Evolutionary conservation across 2,797 vertebrate genomes (phyloP), one percentile per base, ranked within the genome.

Genomic region (Poecilia picta): DNA sequence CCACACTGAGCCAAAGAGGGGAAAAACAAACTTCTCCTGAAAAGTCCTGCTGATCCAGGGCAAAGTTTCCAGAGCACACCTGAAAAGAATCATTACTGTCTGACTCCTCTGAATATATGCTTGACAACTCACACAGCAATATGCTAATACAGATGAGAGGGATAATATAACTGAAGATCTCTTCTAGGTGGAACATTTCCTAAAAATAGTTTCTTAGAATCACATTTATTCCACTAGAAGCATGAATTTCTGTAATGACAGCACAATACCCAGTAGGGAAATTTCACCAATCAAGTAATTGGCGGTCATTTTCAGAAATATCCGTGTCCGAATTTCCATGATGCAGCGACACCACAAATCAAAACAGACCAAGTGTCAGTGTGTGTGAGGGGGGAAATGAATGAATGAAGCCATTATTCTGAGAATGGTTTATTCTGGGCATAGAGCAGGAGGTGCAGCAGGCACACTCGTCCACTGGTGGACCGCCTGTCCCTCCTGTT

Each of bases 371-470:
- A n/a, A 74, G 76, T 66, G 77, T 68, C 64, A 55, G 82, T 33
- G 46, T 47, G 83, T 71, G 76, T 46, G 31, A 28, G 59, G 73
- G 72, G 66, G 45, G 51, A 71, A 76, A 83, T 84, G 80, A 80
- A 87, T 90, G 79, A 91, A 92, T 90, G 88, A 84, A 80, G 80
- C 80, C 82, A 85, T 91, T 92, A 85, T 93, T 46, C 71, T n/a
- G 77, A 41, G 57, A 51, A 86, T 68, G 79, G 72, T 87, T 83
- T 85, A 82, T 89, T 89, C 80, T 87, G 86, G 87, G 74, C 59
- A 47, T 76, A 81, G 53, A 77, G 84, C 85, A 1, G 1, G 1
- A 33, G 33, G 33, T 33, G 33, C 33, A 79, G 91, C 81, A 89
- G 89, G 88, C 72, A 55, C 59, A 72, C 55, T 64, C 36, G 74